These are phyloP conservation scores for Meloidogyne chitwoodi DNA, from an alignment of 1,140 invertebrate genomes.

Conservation along the genomic window DNA sequence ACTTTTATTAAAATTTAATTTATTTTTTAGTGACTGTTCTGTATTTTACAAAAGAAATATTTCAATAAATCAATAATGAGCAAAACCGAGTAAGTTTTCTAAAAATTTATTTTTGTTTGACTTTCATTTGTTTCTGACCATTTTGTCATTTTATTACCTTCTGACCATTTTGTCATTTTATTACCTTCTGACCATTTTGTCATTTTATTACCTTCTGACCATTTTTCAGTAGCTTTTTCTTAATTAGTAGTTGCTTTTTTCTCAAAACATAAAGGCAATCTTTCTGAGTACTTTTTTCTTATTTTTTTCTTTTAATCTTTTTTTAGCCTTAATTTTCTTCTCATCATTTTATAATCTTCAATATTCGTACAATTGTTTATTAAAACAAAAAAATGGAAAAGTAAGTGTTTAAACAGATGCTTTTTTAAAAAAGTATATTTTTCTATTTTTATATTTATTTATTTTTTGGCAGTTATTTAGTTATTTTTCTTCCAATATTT, in stretches of 20 bases:
- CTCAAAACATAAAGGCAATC: not conserved
- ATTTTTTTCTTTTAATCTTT: not conserved
- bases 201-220: not conserved
- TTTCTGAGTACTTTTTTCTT: not conserved
- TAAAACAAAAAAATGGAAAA: not conserved
- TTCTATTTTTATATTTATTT: no score
- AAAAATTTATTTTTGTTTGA: no score
- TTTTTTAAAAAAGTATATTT: not conserved
- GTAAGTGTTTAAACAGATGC: not conserved
- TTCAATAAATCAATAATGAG: not conserved
- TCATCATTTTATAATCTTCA: not conserved
- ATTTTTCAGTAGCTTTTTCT: not conserved
- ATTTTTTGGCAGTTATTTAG: no score
- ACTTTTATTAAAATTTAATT: no score
- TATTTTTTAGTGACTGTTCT: no score
- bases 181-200: not conserved
- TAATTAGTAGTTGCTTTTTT: not conserved
- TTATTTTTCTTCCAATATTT: no score
- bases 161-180: not conserved
- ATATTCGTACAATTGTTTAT: not conserved
- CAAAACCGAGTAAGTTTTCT: not conserved
- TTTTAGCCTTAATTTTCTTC: not conserved
- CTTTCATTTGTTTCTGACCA: not conserved
- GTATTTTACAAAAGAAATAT: no score
- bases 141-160: not conserved